These are phyloP conservation scores for Sminthurides aquaticus DNA, from an alignment of 2,888 invertebrate species.

Conservation along the genomic window DNA sequence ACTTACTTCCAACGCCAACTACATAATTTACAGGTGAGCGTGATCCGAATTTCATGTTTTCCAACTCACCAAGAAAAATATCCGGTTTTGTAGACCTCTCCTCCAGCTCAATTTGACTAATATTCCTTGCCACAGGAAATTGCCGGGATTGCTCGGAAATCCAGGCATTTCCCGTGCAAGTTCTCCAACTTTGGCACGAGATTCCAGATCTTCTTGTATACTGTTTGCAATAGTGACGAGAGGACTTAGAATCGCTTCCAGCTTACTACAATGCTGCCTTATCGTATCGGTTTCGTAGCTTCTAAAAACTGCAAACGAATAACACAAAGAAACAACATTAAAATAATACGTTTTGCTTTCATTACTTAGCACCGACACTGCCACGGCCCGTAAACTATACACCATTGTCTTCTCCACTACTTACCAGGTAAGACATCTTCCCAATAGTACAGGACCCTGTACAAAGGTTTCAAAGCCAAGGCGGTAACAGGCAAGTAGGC, in stretches of 20 bases:
- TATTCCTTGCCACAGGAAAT: constrained; percentile 89
- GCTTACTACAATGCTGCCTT: constrained; percentile 19
- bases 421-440: constrained; percentile 26
- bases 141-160: constrained; percentile 65
- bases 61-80: constrained; percentile 81
- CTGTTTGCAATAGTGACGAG: constrained; percentile 15
- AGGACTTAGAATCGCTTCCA: constrained; percentile 19
- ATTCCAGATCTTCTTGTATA: constrained; percentile 21
- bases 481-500: constrained; percentile 28
- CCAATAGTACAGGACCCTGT: constrained; percentile 26
- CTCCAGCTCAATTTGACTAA: constrained; percentile 80
- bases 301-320: constrained; percentile 12
- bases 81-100: constrained; percentile 88
- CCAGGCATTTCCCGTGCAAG: constrained; percentile 77
- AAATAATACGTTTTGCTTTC: too few species aligned
- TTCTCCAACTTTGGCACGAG: constrained; percentile 58
- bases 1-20: neutral
- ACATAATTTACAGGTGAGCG: neutral
- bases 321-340: neutral
- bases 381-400: too few species aligned
- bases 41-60: neutral
- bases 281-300: constrained; percentile 20
- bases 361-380: too few species aligned
- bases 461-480: constrained; percentile 27
- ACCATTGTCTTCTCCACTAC: neutral